Base-by-base conservation (phyloP, 2,888 invertebrate species). In the Brachylomia viminalis region DNA sequence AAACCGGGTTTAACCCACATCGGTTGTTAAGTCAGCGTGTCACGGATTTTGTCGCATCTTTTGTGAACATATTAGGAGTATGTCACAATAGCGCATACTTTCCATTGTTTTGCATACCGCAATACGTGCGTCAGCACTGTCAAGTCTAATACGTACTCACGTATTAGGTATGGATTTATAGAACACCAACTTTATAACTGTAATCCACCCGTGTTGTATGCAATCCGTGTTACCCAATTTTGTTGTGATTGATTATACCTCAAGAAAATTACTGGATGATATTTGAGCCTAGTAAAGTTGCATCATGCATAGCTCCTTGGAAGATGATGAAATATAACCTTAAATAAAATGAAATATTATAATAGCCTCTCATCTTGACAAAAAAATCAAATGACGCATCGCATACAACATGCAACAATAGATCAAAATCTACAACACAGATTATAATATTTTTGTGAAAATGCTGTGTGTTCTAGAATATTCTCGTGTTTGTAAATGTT, bases 371-470 rank as follows among this genome's bases (percentile, higher is more conserved):
- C 38, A 59, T 30, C n/a, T 47, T 77, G 58, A 42, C 56, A 47
- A 65, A 62, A 52, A 77, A 62, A 23, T 45, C 54, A 61, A 52
- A 67, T 83, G 79, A 82, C 77, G 54, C 83, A 45, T 77, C 23
- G 30, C 15, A 27, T 47, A 49, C 38, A 56, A 6, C 15, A 56
- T 27, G 15, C 47, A 79, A 54, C 30, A 30, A 54, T 49, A 42
- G 7, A 54, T 49, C 17, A 3, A 33, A 68, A 67, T 76, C 56
- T 62, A 75, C 42, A 20, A 42, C 45, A 30, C 64, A 17, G 54
- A 62, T n/a, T 42, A 33, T 52, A 30, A 30, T 59, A 59, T 27
- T 69, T 77, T 54, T 70, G 47, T 56, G 15, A 4, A 45, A 58
- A 82, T 52, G 8, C 6, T 45, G 5, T 33, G n/a, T 42, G 5